Evolutionary conservation across 1,140 invertebrate species (phyloP).

Genomic region (Monomorium pharaonis): DNA sequence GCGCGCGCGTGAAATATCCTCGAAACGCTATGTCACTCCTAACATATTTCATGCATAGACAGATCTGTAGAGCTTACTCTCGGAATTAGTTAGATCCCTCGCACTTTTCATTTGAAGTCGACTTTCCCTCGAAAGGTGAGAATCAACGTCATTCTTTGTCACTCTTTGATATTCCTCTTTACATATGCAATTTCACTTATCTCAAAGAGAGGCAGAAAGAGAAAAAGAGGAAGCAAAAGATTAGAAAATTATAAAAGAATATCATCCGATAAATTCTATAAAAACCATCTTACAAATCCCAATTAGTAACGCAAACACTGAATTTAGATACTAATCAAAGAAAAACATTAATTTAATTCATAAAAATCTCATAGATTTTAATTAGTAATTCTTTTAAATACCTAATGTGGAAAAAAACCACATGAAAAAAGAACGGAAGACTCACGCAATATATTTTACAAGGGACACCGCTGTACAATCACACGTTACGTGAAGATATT

Average conservation of each 20-base stretch:
- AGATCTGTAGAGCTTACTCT: background rate
- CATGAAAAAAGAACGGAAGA: background rate
- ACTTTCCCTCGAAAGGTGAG: background rate
- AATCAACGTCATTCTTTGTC: background rate
- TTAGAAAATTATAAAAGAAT: background rate
- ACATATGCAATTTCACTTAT: too few relatives aligned
- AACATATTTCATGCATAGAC: background rate
- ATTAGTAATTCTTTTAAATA: background rate
- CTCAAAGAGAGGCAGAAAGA: too few relatives aligned
- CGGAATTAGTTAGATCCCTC: background rate
- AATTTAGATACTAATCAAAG: too few relatives aligned
- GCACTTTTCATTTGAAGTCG: background rate
- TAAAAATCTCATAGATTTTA: background rate
- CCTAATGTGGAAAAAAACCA: background rate
- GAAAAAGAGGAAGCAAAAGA: too few relatives aligned
- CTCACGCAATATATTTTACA: background rate
- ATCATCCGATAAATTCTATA: background rate
- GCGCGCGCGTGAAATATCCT: slow-evolving; percentile 22
- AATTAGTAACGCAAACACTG: background rate
- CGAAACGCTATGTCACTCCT: slow-evolving; percentile 3
- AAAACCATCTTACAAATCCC: background rate
- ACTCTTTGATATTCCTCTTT: background rate
- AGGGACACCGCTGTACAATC: background rate
- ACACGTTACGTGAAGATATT: background rate
- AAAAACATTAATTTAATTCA: background rate